Evolutionary conservation across 2,797 vertebrate genomes (phyloP).

Genomic region (Lophius americanus): DNA sequence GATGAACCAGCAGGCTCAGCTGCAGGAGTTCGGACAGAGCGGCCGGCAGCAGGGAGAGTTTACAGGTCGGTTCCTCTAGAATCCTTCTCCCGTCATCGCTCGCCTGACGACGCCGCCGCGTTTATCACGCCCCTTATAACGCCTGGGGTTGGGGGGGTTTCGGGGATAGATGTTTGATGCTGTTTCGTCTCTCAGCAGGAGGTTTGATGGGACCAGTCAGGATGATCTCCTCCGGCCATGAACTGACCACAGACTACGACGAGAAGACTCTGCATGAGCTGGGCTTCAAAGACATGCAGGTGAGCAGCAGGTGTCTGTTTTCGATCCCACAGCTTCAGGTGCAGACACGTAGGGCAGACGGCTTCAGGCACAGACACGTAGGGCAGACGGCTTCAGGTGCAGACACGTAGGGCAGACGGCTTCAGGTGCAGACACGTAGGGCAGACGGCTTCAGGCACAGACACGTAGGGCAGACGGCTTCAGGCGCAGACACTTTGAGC

Average conservation of each 20-base stretch:
- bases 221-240: constrained; percentile 99
- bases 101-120: too few relatives aligned
- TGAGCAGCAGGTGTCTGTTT: constrained; percentile 46
- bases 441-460: too few relatives aligned
- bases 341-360: too few relatives aligned
- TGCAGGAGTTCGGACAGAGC: constrained; percentile 97
- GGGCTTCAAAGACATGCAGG: constrained; percentile 99
- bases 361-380: too few relatives aligned
- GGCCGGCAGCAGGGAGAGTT: constrained; percentile 90
- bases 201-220: constrained; percentile 97
- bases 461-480: too few relatives aligned
- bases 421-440: too few relatives aligned
- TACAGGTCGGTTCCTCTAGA: constrained; percentile 80
- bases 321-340: too few relatives aligned
- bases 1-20: constrained; percentile 98
- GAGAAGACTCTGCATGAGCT: constrained; percentile 98
- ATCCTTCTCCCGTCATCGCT: too few relatives aligned
- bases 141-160: background rate
- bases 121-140: too few relatives aligned
- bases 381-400: too few relatives aligned
- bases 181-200: constrained; percentile 75
- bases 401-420: too few relatives aligned
- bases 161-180: background rate
- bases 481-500: too few relatives aligned
- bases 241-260: constrained; percentile 97